phyloP scores from a whole-genome alignment of 2,113 vertebrate genomes.

The Conger conger region DNA sequence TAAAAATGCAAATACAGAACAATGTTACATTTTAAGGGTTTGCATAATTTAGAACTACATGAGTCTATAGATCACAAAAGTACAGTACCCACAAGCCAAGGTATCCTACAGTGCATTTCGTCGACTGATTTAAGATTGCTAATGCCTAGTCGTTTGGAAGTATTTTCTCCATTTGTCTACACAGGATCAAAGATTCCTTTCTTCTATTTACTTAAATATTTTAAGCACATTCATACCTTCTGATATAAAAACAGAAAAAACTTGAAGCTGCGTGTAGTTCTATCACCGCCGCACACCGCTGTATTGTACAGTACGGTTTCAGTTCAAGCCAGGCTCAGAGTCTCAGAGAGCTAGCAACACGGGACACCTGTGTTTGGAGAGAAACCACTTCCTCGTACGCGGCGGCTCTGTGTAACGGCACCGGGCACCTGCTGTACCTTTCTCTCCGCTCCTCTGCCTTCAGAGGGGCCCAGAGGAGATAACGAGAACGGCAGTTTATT shows the following conservation, averaged over 20 bases:
- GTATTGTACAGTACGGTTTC: neutral
- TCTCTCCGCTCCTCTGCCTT: slow-evolving; percentile 7
- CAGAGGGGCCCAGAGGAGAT: slow-evolving; percentile 28
- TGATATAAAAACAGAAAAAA: neutral
- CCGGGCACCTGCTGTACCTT: neutral
- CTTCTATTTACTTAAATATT: neutral
- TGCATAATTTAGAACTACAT: neutral
- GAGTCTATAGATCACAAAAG: neutral
- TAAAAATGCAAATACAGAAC: neutral
- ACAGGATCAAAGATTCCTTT: no score
- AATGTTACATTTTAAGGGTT: neutral
- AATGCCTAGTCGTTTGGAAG: no score
- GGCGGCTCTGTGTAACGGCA: neutral
- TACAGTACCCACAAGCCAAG: no score
- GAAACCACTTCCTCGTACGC: slow-evolving; percentile 9
- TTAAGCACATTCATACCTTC: neutral
- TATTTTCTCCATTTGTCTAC: no score
- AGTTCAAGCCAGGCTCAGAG: neutral
- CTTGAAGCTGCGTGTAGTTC: neutral
- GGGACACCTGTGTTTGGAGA: neutral
- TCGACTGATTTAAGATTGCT: no score
- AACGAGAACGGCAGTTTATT: slow-evolving; percentile 33
- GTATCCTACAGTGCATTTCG: no score
- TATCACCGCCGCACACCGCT: neutral
- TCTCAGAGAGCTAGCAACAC: neutral